phyloP scores from a whole-genome alignment of 1,140 invertebrate genomes.

The Tetramorium simillimum region DNA sequence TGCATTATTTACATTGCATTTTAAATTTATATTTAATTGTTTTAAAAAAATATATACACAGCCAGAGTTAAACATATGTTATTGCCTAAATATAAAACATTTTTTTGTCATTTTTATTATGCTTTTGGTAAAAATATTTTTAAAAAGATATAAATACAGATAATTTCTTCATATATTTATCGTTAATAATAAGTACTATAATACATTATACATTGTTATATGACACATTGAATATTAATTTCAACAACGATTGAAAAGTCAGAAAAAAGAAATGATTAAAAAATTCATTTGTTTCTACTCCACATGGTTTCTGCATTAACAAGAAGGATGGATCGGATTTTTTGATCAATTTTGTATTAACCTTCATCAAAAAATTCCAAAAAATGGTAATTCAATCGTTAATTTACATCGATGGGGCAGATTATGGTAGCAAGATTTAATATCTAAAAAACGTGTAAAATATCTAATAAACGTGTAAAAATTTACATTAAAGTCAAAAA shows the following conservation, averaged over 20 bases:
- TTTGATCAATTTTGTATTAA: neutral
- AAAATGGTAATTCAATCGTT: constrained; percentile 9
- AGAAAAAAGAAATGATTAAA: neutral
- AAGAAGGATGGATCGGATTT: neutral
- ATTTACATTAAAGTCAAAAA: constrained; percentile 36
- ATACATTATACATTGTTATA: constrained; percentile 33
- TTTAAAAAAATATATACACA: constrained; percentile 52
- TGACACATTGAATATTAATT: constrained; percentile 17
- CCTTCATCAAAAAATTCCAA: neutral
- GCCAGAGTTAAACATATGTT: constrained; percentile 6
- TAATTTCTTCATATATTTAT: neutral
- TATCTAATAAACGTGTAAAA: constrained; percentile 51
- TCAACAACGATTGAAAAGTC: neutral
- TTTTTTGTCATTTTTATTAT: constrained; percentile 22
- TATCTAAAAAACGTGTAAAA: constrained; percentile 35
- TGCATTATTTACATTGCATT: constrained; percentile 45
- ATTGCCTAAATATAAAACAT: constrained; percentile 18
- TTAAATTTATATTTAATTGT: constrained; percentile 20
- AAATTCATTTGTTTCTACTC: neutral
- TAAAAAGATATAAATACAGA: constrained; percentile 1
- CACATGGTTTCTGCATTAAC: neutral
- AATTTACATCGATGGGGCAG: neutral
- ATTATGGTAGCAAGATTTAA: no score
- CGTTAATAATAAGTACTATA: neutral
- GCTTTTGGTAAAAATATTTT: constrained; percentile 25